Evolutionary conservation across 2,113 vertebrate species (phyloP).

Genomic region (Dromas ardeola): DNA sequence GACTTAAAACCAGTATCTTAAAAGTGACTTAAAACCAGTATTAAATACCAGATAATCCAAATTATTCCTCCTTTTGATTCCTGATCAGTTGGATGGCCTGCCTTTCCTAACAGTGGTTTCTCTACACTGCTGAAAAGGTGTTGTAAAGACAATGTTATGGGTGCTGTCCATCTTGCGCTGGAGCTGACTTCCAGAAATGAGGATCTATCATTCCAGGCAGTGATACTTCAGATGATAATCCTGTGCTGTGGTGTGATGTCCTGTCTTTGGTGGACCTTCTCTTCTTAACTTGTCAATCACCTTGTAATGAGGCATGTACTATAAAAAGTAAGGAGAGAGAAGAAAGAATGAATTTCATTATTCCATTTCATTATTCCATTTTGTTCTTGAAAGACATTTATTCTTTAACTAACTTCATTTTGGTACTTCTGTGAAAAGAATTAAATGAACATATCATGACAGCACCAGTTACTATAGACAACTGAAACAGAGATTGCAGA

Average conservation of each 20-base stretch:
- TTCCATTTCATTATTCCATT: neutral
- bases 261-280: neutral
- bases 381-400: neutral
- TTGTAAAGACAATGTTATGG: neutral
- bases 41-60: neutral
- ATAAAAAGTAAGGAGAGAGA: neutral
- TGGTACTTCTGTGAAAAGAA: neutral
- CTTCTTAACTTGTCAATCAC: neutral
- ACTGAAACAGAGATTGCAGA: neutral
- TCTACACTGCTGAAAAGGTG: neutral
- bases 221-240: fast-evolving
- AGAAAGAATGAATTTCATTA: neutral
- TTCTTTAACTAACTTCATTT: neutral
- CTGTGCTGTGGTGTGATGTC: neutral
- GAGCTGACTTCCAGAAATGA: neutral
- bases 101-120: neutral
- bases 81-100: neutral
- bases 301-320: neutral
- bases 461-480: neutral
- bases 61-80: neutral
- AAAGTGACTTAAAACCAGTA: neutral
- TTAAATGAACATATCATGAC: neutral
- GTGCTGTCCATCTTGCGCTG: neutral
- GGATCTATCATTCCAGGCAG: fast-evolving
- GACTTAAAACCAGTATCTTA: neutral